phyloP scores from a whole-genome alignment of 2,888 invertebrate species.

The Tenthredo mesomela region DNA sequence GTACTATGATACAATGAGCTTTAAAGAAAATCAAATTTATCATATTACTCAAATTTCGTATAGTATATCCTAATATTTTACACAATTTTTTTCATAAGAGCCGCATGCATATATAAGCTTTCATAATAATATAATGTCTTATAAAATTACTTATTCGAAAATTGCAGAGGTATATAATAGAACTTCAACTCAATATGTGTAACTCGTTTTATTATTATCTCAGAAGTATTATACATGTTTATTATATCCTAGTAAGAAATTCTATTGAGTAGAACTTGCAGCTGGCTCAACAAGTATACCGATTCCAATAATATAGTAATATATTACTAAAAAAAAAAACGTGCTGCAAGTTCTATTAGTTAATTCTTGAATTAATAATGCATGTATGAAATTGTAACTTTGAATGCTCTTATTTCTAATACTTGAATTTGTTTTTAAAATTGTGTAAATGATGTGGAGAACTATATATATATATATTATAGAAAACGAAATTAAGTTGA shows the following conservation, averaged over 20 bases:
- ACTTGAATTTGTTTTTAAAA: neutral
- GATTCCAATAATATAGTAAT: neutral
- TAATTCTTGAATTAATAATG: neutral
- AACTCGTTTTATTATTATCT: neutral
- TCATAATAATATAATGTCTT: slow-evolving; percentile 7
- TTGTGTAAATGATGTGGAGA: neutral
- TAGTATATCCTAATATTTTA: neutral
- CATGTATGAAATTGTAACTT: neutral
- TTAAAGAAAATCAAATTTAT: neutral
- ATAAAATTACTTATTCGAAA: neutral
- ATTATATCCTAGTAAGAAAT: neutral
- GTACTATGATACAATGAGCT: neutral
- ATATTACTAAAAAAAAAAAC: neutral
- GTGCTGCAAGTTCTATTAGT: neutral
- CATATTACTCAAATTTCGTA: neutral
- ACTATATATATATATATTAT: neutral
- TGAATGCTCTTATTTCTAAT: neutral
- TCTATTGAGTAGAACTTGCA: neutral
- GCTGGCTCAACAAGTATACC: neutral
- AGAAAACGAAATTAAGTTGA: neutral
- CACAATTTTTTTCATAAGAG: neutral
- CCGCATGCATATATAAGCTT: neutral
- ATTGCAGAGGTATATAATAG: neutral
- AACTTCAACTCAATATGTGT: neutral
- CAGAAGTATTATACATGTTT: neutral